Percentiles rank a stretch among this genome's conserved stretches.
Evolutionary conservation across 2,113 vertebrate species (phyloP).

Genomic region (Pyrgilauda ruficollis): DNA sequence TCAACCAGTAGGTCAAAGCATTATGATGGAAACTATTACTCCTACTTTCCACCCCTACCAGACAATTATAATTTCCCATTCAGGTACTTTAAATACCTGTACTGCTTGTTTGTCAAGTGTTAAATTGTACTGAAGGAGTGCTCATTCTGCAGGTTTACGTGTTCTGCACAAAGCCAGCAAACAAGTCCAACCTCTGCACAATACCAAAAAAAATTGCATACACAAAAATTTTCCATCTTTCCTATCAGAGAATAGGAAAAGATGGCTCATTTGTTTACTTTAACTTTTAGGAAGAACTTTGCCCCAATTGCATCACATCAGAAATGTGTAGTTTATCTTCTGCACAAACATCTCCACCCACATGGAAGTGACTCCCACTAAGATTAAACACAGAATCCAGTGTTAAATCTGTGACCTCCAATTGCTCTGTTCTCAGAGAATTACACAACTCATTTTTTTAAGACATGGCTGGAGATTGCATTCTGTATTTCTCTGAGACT

Average conservation of each 20-base stretch:
- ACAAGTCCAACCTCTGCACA: background rate
- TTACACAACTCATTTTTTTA: background rate
- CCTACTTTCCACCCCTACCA: background rate
- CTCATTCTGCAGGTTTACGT: background rate
- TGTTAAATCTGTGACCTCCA: background rate
- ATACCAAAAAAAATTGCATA: background rate
- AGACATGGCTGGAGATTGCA: background rate
- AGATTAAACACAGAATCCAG: conserved; percentile 22
- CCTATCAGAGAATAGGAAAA: background rate
- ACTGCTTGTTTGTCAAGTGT: background rate
- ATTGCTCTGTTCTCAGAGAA: background rate
- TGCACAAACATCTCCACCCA: conserved; percentile 49
- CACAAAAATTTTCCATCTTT: background rate
- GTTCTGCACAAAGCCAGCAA: background rate
- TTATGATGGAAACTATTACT: background rate
- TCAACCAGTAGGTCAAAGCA: background rate
- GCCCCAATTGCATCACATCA: conserved; percentile 21
- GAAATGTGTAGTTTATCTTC: conserved; percentile 25
- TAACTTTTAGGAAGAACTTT: conserved; percentile 21
- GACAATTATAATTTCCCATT: background rate
- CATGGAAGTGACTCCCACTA: background rate
- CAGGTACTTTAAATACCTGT: background rate
- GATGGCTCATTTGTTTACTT: conserved; percentile 17
- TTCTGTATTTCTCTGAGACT: background rate
- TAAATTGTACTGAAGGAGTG: background rate